phyloP scores from a whole-genome alignment of 2,797 vertebrate genomes.

The Aldrovandia affinis region DNA sequence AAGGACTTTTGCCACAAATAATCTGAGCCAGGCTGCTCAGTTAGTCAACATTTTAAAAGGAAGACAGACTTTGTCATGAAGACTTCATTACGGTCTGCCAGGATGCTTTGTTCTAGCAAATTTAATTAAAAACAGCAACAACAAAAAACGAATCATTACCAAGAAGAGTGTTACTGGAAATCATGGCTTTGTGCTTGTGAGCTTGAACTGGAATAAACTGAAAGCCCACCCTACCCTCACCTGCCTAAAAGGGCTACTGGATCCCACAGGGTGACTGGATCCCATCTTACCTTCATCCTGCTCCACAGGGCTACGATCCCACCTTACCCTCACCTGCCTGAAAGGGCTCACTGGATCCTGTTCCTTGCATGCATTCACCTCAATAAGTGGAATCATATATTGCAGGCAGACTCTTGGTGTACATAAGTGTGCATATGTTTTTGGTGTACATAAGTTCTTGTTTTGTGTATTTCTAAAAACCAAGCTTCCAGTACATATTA shows the following conservation, averaged over 20 bases:
- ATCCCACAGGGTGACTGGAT: no score
- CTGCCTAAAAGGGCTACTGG: no score
- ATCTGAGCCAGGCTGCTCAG: constrained; percentile 43
- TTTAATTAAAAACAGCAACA: constrained; percentile 46
- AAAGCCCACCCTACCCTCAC: no score
- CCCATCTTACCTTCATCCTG: no score
- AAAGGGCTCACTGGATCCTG: constrained; percentile 49
- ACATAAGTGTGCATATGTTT: no score
- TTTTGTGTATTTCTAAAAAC: no score
- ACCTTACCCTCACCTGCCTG: constrained; percentile 47
- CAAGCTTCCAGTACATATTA: no score
- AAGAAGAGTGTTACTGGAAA: constrained; percentile 41
- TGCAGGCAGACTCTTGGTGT: no score
- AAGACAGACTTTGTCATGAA: constrained; percentile 41
- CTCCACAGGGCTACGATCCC: no score
- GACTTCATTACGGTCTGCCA: constrained; percentile 49
- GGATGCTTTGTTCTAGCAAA: constrained; percentile 52
- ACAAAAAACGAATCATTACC: constrained; percentile 39
- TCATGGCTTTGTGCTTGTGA: constrained; percentile 55
- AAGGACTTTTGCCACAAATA: constrained; percentile 35
- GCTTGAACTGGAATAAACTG: constrained; percentile 55
- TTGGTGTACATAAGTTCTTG: no score
- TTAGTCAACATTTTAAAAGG: constrained; percentile 33
- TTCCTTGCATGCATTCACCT: constrained; percentile 20
- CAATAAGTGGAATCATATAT: no score